Percentiles rank a stretch among this genome's conserved stretches.
Evolutionary conservation across 1,140 invertebrate species (phyloP).

Genomic region (Xylocopa sonorina): DNA sequence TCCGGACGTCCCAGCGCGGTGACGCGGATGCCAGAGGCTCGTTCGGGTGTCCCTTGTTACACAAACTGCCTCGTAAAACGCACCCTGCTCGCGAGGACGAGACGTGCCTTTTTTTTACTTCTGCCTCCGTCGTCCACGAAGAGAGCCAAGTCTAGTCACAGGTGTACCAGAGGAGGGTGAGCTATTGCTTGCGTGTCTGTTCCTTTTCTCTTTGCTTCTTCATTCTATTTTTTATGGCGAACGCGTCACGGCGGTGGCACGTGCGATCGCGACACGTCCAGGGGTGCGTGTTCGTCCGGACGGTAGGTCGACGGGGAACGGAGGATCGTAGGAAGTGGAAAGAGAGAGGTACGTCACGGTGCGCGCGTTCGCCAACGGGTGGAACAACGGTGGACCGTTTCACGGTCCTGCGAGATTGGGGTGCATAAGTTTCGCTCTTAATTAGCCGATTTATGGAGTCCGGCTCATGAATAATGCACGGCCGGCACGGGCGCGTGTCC

Average conservation of each 20-base stretch:
- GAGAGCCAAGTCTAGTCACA: too few species aligned
- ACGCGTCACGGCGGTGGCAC: background rate
- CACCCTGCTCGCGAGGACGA: constrained; percentile 23
- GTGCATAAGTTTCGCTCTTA: constrained; percentile 15
- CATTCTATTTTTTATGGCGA: background rate
- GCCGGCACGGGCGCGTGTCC: background rate
- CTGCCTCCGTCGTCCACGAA: background rate
- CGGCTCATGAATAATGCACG: constrained; percentile 12
- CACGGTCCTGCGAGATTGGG: background rate
- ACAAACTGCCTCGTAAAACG: constrained; percentile 30
- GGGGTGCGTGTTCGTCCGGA: background rate
- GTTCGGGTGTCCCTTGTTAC: constrained; percentile 9
- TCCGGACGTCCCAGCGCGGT: background rate
- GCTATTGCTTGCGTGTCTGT: background rate
- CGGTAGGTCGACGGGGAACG: background rate
- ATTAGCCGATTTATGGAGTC: constrained; percentile 30
- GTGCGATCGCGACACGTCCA: background rate
- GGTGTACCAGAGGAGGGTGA: background rate
- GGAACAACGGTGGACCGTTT: background rate
- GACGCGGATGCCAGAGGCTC: background rate
- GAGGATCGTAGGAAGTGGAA: background rate
- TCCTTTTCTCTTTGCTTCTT: too few species aligned
- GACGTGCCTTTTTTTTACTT: background rate
- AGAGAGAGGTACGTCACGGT: background rate
- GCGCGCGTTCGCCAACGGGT: background rate